Percentiles rank a stretch among this genome's conserved stretches.
These are phyloP conservation scores for Leptodirus hochenwartii DNA, from an alignment of 2,888 invertebrate species.

Conservation along the genomic window DNA sequence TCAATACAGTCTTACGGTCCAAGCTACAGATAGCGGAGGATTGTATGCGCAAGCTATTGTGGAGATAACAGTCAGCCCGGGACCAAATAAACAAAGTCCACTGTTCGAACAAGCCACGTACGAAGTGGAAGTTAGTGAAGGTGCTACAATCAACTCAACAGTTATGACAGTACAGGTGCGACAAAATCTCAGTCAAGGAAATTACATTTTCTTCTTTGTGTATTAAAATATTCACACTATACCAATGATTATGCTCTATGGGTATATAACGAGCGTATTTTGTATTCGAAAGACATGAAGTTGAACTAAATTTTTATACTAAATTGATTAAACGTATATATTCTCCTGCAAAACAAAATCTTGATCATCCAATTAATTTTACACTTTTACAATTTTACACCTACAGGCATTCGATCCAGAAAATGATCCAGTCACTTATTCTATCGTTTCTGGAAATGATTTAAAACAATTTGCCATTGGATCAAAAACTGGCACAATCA, in stretches of 20 bases:
- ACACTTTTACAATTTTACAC: constrained; percentile 8
- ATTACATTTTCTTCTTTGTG: too few relatives aligned
- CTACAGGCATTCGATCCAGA: constrained; percentile 72
- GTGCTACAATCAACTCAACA: constrained; percentile 73
- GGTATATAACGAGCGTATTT: too few relatives aligned
- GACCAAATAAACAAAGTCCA: constrained; percentile 65
- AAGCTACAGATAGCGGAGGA: constrained; percentile 65
- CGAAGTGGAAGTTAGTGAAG: constrained; percentile 77
- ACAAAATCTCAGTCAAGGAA: too few relatives aligned
- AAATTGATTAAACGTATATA: too few relatives aligned
- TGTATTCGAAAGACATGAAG: too few relatives aligned
- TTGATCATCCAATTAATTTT: too few relatives aligned
- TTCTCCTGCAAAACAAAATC: too few relatives aligned
- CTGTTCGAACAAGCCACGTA: constrained; percentile 67
- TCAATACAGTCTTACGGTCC: constrained; percentile 74
- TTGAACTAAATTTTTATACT: too few relatives aligned
- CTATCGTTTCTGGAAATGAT: constrained; percentile 76
- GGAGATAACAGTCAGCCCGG: constrained; percentile 67
- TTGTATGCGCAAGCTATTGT: constrained; percentile 71
- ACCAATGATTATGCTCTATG: too few relatives aligned
- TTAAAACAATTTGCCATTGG: constrained; percentile 76
- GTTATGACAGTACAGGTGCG: constrained; percentile 57
- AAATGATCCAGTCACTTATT: constrained; percentile 69
- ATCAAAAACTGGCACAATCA: constrained; percentile 71
- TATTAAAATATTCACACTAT: too few relatives aligned